Conservation (phyloP, 2,888 invertebrate genomes). For the Drosophila setosimentum region DNA sequence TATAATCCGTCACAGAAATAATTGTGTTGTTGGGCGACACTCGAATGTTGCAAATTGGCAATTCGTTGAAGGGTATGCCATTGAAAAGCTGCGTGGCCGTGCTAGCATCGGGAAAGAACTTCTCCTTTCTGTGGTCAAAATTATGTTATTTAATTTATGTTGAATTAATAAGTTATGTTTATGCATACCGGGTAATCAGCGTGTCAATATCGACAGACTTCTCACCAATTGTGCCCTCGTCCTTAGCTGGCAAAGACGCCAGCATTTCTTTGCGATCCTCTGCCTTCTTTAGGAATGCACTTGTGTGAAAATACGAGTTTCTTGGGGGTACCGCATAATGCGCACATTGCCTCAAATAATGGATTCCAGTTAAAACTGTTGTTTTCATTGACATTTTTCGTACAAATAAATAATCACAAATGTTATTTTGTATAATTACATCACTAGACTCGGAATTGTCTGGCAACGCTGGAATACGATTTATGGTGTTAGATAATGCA, state of each 20-base stretch:
- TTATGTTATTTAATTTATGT: not conserved
- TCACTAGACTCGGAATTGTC: conserved; percentile 25
- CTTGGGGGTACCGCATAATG: conserved; percentile 13
- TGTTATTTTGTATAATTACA: conserved; percentile 43
- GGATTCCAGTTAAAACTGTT: conserved; percentile 53
- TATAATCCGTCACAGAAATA: conserved; percentile 89
- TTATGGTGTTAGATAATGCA: conserved; percentile 33
- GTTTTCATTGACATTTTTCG: conserved; percentile 69
- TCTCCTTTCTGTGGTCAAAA: conserved; percentile 86
- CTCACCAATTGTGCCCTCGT: conserved; percentile 93
- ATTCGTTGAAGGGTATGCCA: conserved; percentile 91
- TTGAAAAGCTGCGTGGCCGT: conserved; percentile 91
- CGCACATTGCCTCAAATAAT: conserved; percentile 34
- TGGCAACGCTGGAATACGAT: conserved; percentile 20
- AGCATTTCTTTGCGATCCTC: conserved; percentile 87
- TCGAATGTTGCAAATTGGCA: conserved; percentile 93
- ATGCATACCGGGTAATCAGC: conserved; percentile 87
- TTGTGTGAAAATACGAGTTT: conserved; percentile 68
- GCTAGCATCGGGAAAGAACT: conserved; percentile 90
- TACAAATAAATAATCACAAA: conserved; percentile 23
- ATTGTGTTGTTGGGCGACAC: conserved; percentile 96
- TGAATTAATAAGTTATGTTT: not conserved
- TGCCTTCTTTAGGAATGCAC: conserved; percentile 82
- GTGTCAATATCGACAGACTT: conserved; percentile 90
- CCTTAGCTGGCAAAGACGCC: conserved; percentile 86